Base-by-base conservation (phyloP, 2,888 invertebrate genomes). In the Agriopis marginaria region DNA sequence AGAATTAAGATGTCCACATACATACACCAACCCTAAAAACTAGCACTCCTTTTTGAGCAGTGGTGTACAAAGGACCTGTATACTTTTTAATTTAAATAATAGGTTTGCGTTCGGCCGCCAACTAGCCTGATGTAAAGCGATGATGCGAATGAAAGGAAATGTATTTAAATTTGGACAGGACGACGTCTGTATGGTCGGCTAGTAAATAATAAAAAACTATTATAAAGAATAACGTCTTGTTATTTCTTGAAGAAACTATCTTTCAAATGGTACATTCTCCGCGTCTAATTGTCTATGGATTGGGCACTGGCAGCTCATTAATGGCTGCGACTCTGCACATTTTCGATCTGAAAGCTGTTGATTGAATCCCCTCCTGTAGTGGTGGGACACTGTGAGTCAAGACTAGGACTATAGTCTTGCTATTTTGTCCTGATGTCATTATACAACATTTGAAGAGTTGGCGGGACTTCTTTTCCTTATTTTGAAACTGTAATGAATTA, bases 281-380 rank as follows among this genome's bases (percentile, higher is more conserved):
- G 10, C 10, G 12, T 32, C 51, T 51, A 63, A 40, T 68, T 64
- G 23, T 60, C 47, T 68, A 60, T 45, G 50, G 44, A 55, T 59
- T 42, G 51, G 11, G 40, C 44, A 14, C 17, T 62, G 55, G 64
- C 47, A 39, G 61, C 62, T 66, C 67, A 67, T 66, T 66, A 67
- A 61, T 23, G 53, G 23, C 10, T 53, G 23, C 65, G 10, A 62
- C 65, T 69, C 66, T 63, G 70, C 66, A 67, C 66, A 67, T 71
- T 71, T 71, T 67, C 63, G 55, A 67, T 67, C 60, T 53, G 44
- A 56, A 62, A 61, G 66, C 56, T 63, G 40, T 55, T 71, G 71
- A 71, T 71, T 71, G 67, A 64, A 64, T 64, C 50, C 45, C 51
- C 39, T n/a, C 9, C 45, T 32, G 23, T 61, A 61, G 55, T 0